Evolutionary conservation across 2,113 vertebrate species (phyloP), one percentile per base, ranked within the genome.

Genomic region (Microtus pennsylvanicus): DNA sequence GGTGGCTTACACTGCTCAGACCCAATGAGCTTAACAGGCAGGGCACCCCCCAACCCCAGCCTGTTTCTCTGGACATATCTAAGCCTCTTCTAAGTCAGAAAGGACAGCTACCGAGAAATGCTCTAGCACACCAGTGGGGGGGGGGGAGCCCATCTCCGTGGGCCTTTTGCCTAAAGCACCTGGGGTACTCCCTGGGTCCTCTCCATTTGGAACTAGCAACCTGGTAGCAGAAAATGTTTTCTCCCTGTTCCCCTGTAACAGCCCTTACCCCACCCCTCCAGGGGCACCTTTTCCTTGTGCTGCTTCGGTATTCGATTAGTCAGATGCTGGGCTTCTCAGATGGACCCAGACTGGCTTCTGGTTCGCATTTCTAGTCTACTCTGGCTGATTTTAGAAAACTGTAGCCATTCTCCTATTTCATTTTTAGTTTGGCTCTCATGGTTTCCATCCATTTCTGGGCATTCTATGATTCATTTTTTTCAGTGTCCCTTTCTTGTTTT

Each of bases 171-270:
- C 75, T 87, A 65, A 42, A 50, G 33, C 26, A 24, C 50, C 28
- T 50, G 12, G 10, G 3, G 4, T 47, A 30, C 8, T 50, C 30
- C 2, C 26, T 61, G 42, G 42, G 10, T 91, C 58, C 58, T 24
- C 72, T 90, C 65, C 55, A 83, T 63, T 58, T 63, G 26, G 35
- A 91, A 91, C 88, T 17, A n/a, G 42, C 47, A 47, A 86, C 67
- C 33, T 65, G 61, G 26, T 52, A 35, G 80, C 19, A 77, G 81
- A 26, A 33, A 87, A 55, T 16, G 4, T 38, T 42, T 45, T 81
- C 63, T 83, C 90, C 81, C 47, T 69, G 42, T 21, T 90, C 35
- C 35, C 87, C 90, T 88, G 87, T 78, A 33, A 65, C 42, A 75
- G 42, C 9, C 30, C 67, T 6, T 22, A 82, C 21, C 21, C 5